A percentile compares a stretch with the other conserved stretches of the same genome.
phyloP scores from a whole-genome alignment of 2,113 vertebrate species.

The Apodemus speciosus region DNA sequence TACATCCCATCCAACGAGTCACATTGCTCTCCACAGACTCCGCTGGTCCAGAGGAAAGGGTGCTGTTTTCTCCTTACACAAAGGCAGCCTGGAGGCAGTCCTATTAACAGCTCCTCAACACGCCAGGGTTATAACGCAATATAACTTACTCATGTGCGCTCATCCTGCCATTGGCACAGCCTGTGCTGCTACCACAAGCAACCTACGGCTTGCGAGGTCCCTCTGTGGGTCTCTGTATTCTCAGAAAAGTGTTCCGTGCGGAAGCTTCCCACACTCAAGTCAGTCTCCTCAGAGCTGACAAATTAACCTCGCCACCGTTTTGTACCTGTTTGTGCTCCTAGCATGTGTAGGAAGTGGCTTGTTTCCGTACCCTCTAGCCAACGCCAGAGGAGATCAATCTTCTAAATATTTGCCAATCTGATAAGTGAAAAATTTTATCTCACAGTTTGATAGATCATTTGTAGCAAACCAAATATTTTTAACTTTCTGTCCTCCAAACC shows the following conservation, averaged over 20 bases:
- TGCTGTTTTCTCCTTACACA: not conserved
- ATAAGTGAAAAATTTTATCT: conserved; percentile 80
- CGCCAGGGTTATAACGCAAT: not conserved
- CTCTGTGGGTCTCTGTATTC: conserved; percentile 2
- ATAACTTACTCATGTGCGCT: not conserved
- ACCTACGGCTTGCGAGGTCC: not conserved
- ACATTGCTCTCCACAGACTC: not conserved
- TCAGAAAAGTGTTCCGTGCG: not conserved
- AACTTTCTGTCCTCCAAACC: conserved; percentile 65
- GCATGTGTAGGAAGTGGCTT: conserved; percentile 29
- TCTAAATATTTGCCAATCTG: conserved; percentile 77
- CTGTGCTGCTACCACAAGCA: not conserved
- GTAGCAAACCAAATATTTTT: conserved; percentile 70
- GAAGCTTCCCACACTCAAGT: not conserved
- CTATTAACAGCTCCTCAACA: conserved; percentile 9
- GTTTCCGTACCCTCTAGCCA: conserved; percentile 48
- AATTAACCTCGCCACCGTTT: not conserved
- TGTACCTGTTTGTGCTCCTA: not conserved
- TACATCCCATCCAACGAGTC: not conserved
- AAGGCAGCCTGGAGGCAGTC: not conserved
- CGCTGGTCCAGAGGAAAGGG: not conserved
- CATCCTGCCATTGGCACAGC: not conserved
- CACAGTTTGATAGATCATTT: conserved; percentile 71
- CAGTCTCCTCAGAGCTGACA: conserved; percentile 19
- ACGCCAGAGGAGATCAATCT: conserved; percentile 62